Percentiles rank a stretch among this genome's conserved stretches.
These are phyloP conservation scores for Rhabdomys pumilio DNA, from an alignment of 2,797 vertebrate species.

Conservation along the genomic window DNA sequence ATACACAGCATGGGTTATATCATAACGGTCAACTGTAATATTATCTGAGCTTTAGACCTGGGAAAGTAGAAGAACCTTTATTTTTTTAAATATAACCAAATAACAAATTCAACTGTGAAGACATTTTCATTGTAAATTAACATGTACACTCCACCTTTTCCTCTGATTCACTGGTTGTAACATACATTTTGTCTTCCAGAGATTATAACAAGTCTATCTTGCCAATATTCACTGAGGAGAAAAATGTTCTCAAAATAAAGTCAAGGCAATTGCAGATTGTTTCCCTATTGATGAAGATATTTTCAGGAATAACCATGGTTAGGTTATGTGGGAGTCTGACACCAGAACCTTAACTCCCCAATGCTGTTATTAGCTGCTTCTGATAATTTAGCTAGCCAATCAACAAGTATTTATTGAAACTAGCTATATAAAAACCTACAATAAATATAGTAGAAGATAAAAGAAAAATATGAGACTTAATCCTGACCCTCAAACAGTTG, in stretches of 20 bases:
- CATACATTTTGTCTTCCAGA: background rate
- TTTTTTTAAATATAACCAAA: constrained; percentile 26
- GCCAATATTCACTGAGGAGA: constrained; percentile 23
- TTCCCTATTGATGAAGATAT: background rate
- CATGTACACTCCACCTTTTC: background rate
- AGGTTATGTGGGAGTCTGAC: background rate
- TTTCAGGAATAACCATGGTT: background rate
- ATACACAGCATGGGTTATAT: background rate
- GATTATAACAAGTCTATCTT: constrained; percentile 9
- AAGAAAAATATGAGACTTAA: background rate
- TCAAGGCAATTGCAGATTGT: background rate
- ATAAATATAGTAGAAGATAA: background rate
- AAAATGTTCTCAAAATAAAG: background rate
- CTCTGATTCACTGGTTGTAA: background rate
- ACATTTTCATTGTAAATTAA: constrained; percentile 39
- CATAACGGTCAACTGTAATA: constrained; percentile 38
- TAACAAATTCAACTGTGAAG: constrained; percentile 31
- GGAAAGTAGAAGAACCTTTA: constrained; percentile 8
- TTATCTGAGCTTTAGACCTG: constrained; percentile 9
- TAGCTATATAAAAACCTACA: background rate
- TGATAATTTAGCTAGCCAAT: constrained; percentile 14
- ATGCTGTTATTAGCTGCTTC: background rate
- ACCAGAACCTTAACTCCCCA: background rate
- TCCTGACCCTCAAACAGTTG: background rate
- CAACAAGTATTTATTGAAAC: background rate